Evolutionary conservation across 2,113 vertebrate genomes (phyloP), one percentile per base, ranked within the genome.

Genomic region (Rhadina sibilatrix): DNA sequence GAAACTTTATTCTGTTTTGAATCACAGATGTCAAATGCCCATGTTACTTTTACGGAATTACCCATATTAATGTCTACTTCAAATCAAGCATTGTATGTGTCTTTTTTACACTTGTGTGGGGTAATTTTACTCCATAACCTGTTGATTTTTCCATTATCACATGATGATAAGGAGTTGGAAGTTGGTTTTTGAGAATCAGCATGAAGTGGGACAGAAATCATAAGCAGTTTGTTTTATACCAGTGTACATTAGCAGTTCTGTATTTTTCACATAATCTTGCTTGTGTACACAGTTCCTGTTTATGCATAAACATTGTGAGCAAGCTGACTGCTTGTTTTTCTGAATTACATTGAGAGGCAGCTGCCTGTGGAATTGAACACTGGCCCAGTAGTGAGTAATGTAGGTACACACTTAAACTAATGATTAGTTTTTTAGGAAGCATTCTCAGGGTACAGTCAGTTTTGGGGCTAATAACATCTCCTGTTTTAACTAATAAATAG

Each of bases 401-500:
- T 38, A 47, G 53, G 33, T 71, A 24, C 24, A 63, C 38, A 33
- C 18, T 57, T 93, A 46, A 92, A 66, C 15, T 46, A 42, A 33
- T 37, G 3, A 30, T 4, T 59, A 72, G 24, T 3, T 69, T 80
- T 79, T 80, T 37, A 59, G n/a, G 33, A 89, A 57, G 5, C 40
- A 33, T 74, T 91, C 49, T 82, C 30, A 42, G 53, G 25, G 27
- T 59, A 4, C 16, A 40, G 18, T 54, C 75, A 70, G 27, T 38
- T 37, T 50, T 38, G 5, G 23, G 35, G 12, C 63, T 66, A 33
- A 63, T 37, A 71, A 57, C 11, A 24, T 80, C 11, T 69, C 53
- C 33, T 84, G 18, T 65, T 94, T 77, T 83, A 94, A 96, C 97
- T 85, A 56, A 71, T 31, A 79, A 71, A 71, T 75, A 83, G 76